These are phyloP conservation scores for Drosophila bocki DNA, from an alignment of 1,140 invertebrate genomes.

Conservation along the genomic window DNA sequence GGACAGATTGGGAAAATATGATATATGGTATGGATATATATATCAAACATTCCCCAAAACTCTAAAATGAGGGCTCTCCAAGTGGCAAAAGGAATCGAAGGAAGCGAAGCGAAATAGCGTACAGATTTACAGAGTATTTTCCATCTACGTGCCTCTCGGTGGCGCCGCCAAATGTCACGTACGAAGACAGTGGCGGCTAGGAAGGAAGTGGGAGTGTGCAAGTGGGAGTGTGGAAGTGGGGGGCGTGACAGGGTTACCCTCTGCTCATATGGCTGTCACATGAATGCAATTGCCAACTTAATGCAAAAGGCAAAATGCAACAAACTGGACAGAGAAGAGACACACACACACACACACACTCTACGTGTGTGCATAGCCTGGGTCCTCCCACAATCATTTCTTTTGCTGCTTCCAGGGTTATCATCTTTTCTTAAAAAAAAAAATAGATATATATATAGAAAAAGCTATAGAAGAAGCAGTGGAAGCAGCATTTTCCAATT, in stretches of 20 bases:
- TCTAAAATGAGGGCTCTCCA: neutral
- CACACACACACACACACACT: neutral
- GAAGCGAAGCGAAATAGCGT: slow-evolving; percentile 53
- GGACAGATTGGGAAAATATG: neutral
- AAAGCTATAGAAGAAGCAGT: neutral
- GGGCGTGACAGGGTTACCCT: slow-evolving; percentile 22
- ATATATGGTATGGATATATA: slow-evolving; percentile 11
- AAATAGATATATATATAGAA: neutral
- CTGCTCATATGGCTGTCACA: slow-evolving; percentile 49
- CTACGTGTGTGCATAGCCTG: neutral
- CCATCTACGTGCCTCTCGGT: slow-evolving; percentile 69
- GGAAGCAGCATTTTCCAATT: slow-evolving; percentile 15
- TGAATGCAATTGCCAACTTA: slow-evolving; percentile 60
- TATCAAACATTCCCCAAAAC: slow-evolving; percentile 1
- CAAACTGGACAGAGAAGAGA: slow-evolving; percentile 43
- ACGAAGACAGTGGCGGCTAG: slow-evolving; percentile 61
- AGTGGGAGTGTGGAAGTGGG: neutral
- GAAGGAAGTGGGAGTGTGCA: slow-evolving; percentile 33
- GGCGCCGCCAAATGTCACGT: slow-evolving; percentile 81
- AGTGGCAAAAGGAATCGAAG: slow-evolving; percentile 3
- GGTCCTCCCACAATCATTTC: neutral
- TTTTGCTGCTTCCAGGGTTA: slow-evolving; percentile 11
- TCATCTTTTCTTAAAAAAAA: slow-evolving; percentile 10
- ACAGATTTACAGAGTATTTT: slow-evolving; percentile 79
- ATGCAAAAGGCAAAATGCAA: slow-evolving; percentile 49